Evolutionary conservation across 2,113 vertebrate species (phyloP).

Genomic region (Tupaia tana): DNA sequence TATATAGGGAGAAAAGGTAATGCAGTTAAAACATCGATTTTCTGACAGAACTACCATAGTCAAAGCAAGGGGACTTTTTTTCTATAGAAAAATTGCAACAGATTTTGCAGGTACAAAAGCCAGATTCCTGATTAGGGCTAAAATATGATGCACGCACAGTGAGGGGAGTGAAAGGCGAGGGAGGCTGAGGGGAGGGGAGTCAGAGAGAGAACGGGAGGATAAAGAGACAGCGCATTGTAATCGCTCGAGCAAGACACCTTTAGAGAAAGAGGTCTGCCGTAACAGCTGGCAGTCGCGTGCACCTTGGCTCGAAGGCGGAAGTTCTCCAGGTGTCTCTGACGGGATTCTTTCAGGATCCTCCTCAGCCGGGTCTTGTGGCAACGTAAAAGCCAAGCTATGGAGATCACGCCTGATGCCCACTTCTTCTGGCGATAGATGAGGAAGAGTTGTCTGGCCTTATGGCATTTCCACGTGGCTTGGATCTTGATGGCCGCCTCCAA

Average conservation of each 20-base stretch:
- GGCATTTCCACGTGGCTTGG: slow-evolving; percentile 88
- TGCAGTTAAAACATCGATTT: slow-evolving; percentile 85
- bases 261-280: slow-evolving; percentile 73
- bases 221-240: slow-evolving; percentile 70
- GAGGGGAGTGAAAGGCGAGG: slow-evolving; percentile 59
- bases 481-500: slow-evolving; percentile 86
- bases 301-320: slow-evolving; percentile 92
- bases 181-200: not conserved
- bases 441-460: slow-evolving; percentile 80
- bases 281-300: slow-evolving; percentile 82
- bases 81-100: slow-evolving; percentile 78
- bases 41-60: slow-evolving; percentile 78
- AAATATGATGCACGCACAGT: slow-evolving; percentile 75
- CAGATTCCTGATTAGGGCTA: slow-evolving; percentile 78
- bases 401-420: slow-evolving; percentile 90
- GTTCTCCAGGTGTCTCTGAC: slow-evolving; percentile 91
- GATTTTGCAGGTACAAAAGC: slow-evolving; percentile 78
- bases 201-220: slow-evolving; percentile 56
- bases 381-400: slow-evolving; percentile 86
- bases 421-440: slow-evolving; percentile 80
- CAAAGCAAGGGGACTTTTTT: slow-evolving; percentile 76
- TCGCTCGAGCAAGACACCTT: slow-evolving; percentile 81
- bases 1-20: slow-evolving; percentile 82
- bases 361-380: slow-evolving; percentile 82
- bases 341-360: slow-evolving; percentile 87